Evolutionary conservation across 2,797 vertebrate species (phyloP), one percentile per base, ranked within the genome.

Genomic region (Tragelaphus oryx): DNA sequence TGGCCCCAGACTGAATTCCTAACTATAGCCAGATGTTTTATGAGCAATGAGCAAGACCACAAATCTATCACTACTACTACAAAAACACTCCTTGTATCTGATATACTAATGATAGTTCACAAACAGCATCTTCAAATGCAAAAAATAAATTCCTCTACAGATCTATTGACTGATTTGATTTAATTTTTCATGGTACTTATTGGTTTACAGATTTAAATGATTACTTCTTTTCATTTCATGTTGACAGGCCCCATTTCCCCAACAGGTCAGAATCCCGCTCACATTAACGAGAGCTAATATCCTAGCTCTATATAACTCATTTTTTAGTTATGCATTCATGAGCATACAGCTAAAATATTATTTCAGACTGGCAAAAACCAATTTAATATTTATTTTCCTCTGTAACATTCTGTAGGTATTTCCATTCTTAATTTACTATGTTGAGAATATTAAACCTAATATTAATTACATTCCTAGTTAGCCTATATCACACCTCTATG

Each of bases 11-110:
- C 54, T 62, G 68, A 94, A 76, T 81, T 57, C 33, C 87, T 95
- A 89, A 94, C 52, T 94, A 84, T 74, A 82, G 52, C 85, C 93
- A 94, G 71, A 86, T 96, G 91, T 93, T 92, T 96, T 78, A 75
- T 78, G 37, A 71, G 65, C 75, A 95, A 78, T 89, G 57, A 88
- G 62, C 50, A 76, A 68, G 44, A 91, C 79, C 83, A 93, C 80
- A 94, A 91, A 84, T 94, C 85, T 91, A 94, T 92, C 83, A 96
- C 46, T 87, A 89, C 86, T 75, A 80, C 46, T 95, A 83, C 50
- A 88, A 93, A 94, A 95, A 92, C 18, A 93, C 86, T 46, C n/a
- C 11, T 80, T 86, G 60, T 52, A 33, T 82, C 55, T 92, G 60
- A 88, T 95, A 88, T n/a, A 59, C 8, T 85, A 91, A 52, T 80